phyloP scores from a whole-genome alignment of 2,797 vertebrate species.

The Sebastes melanostomus region DNA sequence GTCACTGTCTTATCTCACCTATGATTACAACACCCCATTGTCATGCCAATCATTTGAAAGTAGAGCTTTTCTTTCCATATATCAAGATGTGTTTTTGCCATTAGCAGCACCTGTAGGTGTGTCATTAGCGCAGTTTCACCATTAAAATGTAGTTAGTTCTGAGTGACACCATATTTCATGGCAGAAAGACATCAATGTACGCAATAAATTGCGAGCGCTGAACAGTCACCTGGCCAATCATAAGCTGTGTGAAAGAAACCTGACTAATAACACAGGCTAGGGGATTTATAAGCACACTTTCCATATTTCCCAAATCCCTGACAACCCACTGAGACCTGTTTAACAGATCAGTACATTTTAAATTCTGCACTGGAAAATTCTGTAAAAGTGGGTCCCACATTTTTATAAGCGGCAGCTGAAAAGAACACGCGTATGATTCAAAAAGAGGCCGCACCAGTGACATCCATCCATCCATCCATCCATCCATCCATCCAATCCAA shows the following conservation, averaged over 20 bases:
- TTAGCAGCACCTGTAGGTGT: slow-evolving; percentile 59
- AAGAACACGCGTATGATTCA: slow-evolving; percentile 40
- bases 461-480: slow-evolving; percentile 42
- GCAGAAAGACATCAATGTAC: slow-evolving; percentile 59
- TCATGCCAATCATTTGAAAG: slow-evolving; percentile 29
- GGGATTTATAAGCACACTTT: slow-evolving; percentile 67
- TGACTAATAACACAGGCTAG: slow-evolving; percentile 56
- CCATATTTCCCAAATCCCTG: slow-evolving; percentile 70
- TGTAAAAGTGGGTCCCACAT: slow-evolving; percentile 56
- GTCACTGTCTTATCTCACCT: slow-evolving; percentile 44
- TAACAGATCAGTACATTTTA: slow-evolving; percentile 68
- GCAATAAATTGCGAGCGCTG: slow-evolving; percentile 58
- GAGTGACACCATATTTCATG: slow-evolving; percentile 72
- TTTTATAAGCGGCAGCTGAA: slow-evolving; percentile 67
- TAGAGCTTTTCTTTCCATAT: slow-evolving; percentile 24
- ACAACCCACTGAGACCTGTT: slow-evolving; percentile 68
- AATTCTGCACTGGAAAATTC: slow-evolving; percentile 69
- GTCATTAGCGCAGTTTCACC: slow-evolving; percentile 55
- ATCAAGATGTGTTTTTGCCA: slow-evolving; percentile 63
- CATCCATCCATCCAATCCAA: slow-evolving; percentile 46
- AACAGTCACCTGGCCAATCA: slow-evolving; percentile 66
- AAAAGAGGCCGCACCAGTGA: slow-evolving; percentile 31
- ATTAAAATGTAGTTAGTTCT: slow-evolving; percentile 65
- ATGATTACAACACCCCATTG: slow-evolving; percentile 27
- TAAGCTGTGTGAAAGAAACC: slow-evolving; percentile 51